Evolutionary conservation across 2,797 vertebrate species (phyloP).

Genomic region (Brachyrhaphis roseni): DNA sequence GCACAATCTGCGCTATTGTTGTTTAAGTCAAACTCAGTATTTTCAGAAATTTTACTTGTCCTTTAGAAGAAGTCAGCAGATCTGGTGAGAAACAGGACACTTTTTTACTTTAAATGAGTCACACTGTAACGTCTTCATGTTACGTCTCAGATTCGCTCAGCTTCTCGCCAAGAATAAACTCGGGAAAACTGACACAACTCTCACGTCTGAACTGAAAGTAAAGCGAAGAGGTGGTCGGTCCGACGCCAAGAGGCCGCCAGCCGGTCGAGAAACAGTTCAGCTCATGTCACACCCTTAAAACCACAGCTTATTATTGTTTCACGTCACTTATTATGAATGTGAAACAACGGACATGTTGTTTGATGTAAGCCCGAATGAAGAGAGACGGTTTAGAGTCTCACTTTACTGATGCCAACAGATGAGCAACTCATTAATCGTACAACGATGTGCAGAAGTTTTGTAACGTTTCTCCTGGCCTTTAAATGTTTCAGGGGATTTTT

Average conservation of each 20-base stretch:
- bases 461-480: neutral
- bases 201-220: slow-evolving; percentile 1
- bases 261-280: slow-evolving; percentile 22
- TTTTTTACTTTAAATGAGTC: neutral
- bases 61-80: neutral
- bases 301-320: neutral
- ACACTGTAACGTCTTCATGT: neutral
- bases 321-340: neutral
- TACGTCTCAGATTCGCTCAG: neutral
- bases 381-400: slow-evolving; percentile 10
- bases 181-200: slow-evolving; percentile 1
- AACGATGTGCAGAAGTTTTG: neutral
- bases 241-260: slow-evolving; percentile 8
- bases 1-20: neutral
- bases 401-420: neutral
- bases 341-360: slow-evolving; percentile 1
- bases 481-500: neutral
- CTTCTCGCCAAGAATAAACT: slow-evolving; percentile 2
- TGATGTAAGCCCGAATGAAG: neutral
- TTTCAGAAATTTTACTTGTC: neutral
- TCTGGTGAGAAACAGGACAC: neutral
- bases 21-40: neutral
- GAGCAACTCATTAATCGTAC: neutral
- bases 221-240: slow-evolving; percentile 6
- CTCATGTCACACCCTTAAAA: slow-evolving; percentile 7